phyloP scores from a whole-genome alignment of 2,113 vertebrate genomes.

The Otolemur garnettii region DNA sequence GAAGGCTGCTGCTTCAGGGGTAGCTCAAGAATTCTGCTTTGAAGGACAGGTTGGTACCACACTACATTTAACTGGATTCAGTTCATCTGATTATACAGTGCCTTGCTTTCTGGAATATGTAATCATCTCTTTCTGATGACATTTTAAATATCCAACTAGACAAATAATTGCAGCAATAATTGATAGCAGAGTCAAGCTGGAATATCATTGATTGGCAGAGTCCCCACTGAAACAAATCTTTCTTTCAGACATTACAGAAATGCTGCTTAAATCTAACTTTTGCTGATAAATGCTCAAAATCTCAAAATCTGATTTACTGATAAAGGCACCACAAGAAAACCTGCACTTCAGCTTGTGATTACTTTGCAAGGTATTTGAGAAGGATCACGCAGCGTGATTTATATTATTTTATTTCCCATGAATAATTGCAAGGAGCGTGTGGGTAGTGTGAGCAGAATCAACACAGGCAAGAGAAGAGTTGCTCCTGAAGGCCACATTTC shows the following conservation, averaged over 20 bases:
- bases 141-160: constrained; percentile 94
- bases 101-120: constrained; percentile 91
- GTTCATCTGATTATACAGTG: constrained; percentile 92
- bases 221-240: constrained; percentile 88
- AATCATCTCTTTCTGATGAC: constrained; percentile 94
- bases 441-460: constrained; percentile 67
- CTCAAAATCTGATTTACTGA: constrained; percentile 89
- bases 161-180: constrained; percentile 94
- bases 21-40: constrained; percentile 86
- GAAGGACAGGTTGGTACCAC: constrained; percentile 91
- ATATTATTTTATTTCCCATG: constrained; percentile 80
- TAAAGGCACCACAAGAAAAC: constrained; percentile 82
- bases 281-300: constrained; percentile 90
- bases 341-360: constrained; percentile 83
- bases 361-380: constrained; percentile 80
- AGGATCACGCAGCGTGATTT: constrained; percentile 81
- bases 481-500: constrained; percentile 65
- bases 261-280: constrained; percentile 90
- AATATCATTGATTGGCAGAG: constrained; percentile 93
- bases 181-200: constrained; percentile 91
- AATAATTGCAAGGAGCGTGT: constrained; percentile 77
- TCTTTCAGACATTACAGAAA: constrained; percentile 89
- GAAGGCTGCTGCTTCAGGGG: constrained; percentile 83
- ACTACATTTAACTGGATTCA: constrained; percentile 90
- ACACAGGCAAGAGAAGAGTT: not conserved